Conservation (phyloP, 2,797 vertebrate genomes). For the Galagoides demidoff region DNA sequence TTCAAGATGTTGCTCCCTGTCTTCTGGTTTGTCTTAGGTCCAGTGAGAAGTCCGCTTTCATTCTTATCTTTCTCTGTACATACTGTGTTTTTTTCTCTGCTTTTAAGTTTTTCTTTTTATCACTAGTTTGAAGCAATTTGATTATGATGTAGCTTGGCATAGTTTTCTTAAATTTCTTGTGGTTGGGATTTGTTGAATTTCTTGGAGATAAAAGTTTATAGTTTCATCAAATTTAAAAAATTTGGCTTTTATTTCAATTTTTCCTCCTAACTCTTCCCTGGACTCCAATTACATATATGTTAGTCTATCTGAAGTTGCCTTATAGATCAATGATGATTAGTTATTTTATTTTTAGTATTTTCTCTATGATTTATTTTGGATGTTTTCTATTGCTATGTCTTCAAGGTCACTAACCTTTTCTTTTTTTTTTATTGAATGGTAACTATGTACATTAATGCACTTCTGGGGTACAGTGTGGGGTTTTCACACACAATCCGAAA, state of each 20-base stretch:
- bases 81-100: neutral
- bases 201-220: neutral
- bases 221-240: conserved; percentile 20
- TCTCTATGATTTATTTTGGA: neutral
- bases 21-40: neutral
- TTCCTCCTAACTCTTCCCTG: neutral
- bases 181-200: neutral
- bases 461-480: too few species aligned
- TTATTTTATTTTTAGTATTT: neutral
- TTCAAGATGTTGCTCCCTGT: neutral
- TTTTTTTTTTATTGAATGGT: neutral
- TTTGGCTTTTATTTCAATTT: neutral
- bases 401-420: neutral
- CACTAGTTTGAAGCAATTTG: neutral
- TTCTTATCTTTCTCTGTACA: neutral
- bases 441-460: too few species aligned
- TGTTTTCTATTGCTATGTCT: neutral
- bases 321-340: neutral
- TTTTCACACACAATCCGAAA: too few species aligned
- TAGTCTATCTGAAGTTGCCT: neutral
- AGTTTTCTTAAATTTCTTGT: neutral
- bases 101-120: conserved; percentile 21
- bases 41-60: neutral
- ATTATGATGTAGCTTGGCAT: neutral
- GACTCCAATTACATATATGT: neutral